A percentile compares a stretch with the other conserved stretches of the same genome.
These are phyloP conservation scores for Hephaestus fuliginosus DNA, from an alignment of 2,797 vertebrate genomes.

Conservation along the genomic window DNA sequence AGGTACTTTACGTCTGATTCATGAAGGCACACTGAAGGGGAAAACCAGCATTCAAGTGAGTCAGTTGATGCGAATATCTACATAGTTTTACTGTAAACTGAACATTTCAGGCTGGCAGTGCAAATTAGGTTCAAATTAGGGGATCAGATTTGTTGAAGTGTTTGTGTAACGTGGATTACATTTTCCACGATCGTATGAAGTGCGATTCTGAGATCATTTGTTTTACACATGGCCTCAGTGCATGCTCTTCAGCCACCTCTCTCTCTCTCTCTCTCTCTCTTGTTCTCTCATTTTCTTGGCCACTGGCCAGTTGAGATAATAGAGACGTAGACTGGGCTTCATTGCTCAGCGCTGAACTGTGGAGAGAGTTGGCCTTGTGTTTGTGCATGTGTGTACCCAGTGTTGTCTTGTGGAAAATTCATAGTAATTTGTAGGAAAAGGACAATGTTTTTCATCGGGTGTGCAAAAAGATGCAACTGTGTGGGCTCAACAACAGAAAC, in stretches of 20 bases:
- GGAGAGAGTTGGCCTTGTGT: not conserved
- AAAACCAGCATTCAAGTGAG: not conserved
- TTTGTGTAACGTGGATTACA: not conserved
- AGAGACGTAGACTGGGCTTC: slow-evolving; percentile 23
- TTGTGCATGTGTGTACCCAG: slow-evolving; percentile 1
- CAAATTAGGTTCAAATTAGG: slow-evolving; percentile 2
- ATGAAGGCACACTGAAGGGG: not conserved
- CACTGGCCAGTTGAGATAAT: slow-evolving; percentile 21
- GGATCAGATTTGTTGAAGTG: not conserved
- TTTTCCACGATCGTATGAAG: slow-evolving; percentile 10
- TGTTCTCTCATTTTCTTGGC: slow-evolving; percentile 22
- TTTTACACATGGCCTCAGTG: not conserved
- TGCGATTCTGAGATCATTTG: not conserved
- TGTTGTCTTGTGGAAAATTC: slow-evolving; percentile 22
- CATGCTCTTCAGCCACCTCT: not conserved
- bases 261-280: not conserved
- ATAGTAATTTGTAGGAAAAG: slow-evolving; percentile 2
- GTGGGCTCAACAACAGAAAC: not conserved
- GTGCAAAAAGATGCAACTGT: not conserved
- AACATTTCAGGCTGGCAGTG: not conserved
- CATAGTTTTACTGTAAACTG: not conserved
- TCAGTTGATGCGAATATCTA: slow-evolving; percentile 4
- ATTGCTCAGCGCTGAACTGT: slow-evolving; percentile 12
- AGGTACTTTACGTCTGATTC: not conserved
- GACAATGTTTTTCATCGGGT: slow-evolving; percentile 7